Evolutionary conservation across 2,797 vertebrate genomes (phyloP).

Genomic region (Poeciliopsis gracilis): DNA sequence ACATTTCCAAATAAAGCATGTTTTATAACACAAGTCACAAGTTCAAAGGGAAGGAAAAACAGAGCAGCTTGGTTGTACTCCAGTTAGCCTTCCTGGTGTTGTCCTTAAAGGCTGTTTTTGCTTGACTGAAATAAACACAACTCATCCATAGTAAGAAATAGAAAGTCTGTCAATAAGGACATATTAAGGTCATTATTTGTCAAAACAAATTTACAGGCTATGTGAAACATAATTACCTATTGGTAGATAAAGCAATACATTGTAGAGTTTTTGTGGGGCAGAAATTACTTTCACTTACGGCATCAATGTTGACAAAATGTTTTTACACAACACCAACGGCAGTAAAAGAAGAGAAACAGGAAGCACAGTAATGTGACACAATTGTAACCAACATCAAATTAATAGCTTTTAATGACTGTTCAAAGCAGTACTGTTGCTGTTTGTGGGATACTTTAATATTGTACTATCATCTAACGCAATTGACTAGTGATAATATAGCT

Average conservation of each 20-base stretch:
- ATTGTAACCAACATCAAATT: neutral
- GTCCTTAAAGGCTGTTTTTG: neutral
- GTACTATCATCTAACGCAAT: neutral
- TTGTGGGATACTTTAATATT: neutral
- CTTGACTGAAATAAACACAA: neutral
- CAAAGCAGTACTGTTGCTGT: neutral
- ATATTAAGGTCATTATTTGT: neutral
- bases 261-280: neutral
- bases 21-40: neutral
- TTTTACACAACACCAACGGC: neutral
- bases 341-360: neutral
- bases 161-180: neutral
- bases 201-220: neutral
- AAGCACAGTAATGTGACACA: neutral
- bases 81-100: neutral
- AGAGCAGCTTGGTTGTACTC: neutral
- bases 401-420: neutral
- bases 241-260: neutral
- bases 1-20: neutral
- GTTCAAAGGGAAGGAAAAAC: neutral
- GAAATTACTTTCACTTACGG: neutral
- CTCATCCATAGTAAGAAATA: neutral
- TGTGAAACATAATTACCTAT: neutral
- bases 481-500: neutral
- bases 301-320: neutral